phyloP scores from a whole-genome alignment of 2,888 invertebrate genomes.

The Acronicta leporina region DNA sequence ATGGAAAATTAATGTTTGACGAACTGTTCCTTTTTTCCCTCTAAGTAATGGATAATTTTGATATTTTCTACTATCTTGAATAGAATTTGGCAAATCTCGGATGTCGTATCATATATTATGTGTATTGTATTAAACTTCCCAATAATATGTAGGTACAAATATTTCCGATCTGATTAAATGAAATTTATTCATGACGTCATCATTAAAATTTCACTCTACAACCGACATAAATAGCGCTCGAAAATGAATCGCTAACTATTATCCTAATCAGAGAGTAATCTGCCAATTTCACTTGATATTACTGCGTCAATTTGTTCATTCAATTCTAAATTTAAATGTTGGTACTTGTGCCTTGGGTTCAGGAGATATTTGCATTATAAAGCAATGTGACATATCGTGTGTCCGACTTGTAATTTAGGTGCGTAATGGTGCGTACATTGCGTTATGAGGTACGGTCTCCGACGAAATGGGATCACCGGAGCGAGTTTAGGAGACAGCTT shows the following conservation, averaged over 20 bases:
- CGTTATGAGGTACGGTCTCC: slow-evolving; percentile 75
- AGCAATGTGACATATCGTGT: slow-evolving; percentile 77
- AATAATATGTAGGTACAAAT: slow-evolving; percentile 11
- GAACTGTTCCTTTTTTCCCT: slow-evolving; percentile 14
- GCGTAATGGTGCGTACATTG: slow-evolving; percentile 81
- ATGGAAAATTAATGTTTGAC: slow-evolving; percentile 22
- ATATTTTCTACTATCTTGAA: neutral
- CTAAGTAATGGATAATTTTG: neutral
- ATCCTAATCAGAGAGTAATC: slow-evolving; percentile 35
- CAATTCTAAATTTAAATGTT: slow-evolving; percentile 72
- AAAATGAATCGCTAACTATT: slow-evolving; percentile 33
- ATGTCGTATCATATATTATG: neutral
- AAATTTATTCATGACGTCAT: slow-evolving; percentile 27
- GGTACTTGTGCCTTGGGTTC: slow-evolving; percentile 68
- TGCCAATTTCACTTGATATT: slow-evolving; percentile 29
- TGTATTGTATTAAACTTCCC: neutral
- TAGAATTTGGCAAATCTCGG: neutral
- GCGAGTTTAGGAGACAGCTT: slow-evolving; percentile 74
- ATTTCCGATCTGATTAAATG: slow-evolving; percentile 12
- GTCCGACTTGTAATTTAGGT: slow-evolving; percentile 80
- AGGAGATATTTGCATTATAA: slow-evolving; percentile 83
- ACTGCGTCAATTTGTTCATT: slow-evolving; percentile 33
- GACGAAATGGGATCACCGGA: slow-evolving; percentile 71
- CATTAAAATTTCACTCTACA: slow-evolving; percentile 20
- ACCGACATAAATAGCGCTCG: slow-evolving; percentile 21